These are phyloP conservation scores for Proales similis DNA, from an alignment of 1,140 invertebrate species.

Conservation along the genomic window DNA sequence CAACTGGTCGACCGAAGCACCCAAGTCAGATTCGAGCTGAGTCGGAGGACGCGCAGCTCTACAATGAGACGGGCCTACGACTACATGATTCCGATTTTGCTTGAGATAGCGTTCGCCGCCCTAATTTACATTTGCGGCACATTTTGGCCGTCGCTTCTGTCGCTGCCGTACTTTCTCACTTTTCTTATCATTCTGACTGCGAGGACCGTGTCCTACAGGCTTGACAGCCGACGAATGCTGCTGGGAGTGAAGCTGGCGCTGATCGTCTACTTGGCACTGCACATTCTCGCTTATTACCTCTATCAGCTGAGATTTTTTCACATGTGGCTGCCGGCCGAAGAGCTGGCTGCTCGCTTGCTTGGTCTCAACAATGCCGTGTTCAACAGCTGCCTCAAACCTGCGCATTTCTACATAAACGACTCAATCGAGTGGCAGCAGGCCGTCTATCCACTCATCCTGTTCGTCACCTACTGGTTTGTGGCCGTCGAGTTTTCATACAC, in stretches of 20 bases:
- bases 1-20: not conserved
- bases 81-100: not conserved
- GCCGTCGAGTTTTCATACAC: slow-evolving; percentile 10
- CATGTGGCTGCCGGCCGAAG: slow-evolving; percentile 58
- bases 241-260: slow-evolving; percentile 50
- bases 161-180: slow-evolving; percentile 73
- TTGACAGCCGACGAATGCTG: slow-evolving; percentile 63
- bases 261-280: slow-evolving; percentile 66
- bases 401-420: slow-evolving; percentile 1
- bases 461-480: slow-evolving; percentile 7
- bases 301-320: slow-evolving; percentile 81
- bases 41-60: not conserved
- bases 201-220: slow-evolving; percentile 66
- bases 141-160: slow-evolving; percentile 60
- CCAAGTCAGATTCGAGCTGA: not conserved
- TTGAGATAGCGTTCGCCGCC: slow-evolving; percentile 8
- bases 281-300: slow-evolving; percentile 68
- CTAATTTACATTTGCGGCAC: slow-evolving; percentile 3
- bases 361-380: slow-evolving; percentile 7
- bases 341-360: slow-evolving; percentile 56
- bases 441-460: not conserved
- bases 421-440: not conserved
- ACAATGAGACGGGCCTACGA: not conserved
- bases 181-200: slow-evolving; percentile 77
- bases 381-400: not conserved